Evolutionary conservation across 1,140 invertebrate species (phyloP), one percentile per base, ranked within the genome.

Genomic region (Pentalonia nigronervosa): DNA sequence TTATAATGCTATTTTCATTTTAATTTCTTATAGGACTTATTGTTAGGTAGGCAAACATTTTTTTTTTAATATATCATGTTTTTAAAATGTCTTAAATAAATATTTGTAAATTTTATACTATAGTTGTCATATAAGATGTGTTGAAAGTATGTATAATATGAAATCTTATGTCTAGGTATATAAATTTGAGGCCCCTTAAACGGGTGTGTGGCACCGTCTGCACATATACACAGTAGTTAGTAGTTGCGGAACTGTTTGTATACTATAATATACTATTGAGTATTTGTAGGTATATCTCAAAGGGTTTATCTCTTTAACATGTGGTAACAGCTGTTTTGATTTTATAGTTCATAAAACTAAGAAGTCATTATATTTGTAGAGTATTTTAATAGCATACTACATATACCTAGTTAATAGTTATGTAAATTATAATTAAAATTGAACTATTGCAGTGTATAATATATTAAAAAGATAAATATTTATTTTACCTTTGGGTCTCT

Each of bases 401-500:
- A n/a, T 14, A n/a, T 17, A 67, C 60, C 14, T n/a, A n/a, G 30
- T 76, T 76, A 7, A 76, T n/a, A 76, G 60, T 76, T 34, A 34
- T n/a, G n/a, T n/a, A 76, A 76, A 76, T n/a, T 67, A 67, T 30
- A 67, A 67, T 67, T 67, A 67, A 30, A 67, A 67, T 67, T 67
- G 14, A 14, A 76, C 17, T 76, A n/a, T 76, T 6, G 41, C 41
- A 41, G 60, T n/a, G 14, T 76, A n/a, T 76, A 76, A 76, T 76
- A 76, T 76, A n/a, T 34, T 17, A n/a, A 20, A 76, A 67, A 50
- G 14, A 50, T 50, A 50, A 53, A 53, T 20, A 76, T 76, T 6
- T 76, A 76, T 81, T 83, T 94, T 96, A 98, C 97, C 97, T 97
- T 98, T 98, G 91, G 98, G 96, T 94, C 97, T 96, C 95, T 97